Base-by-base conservation (phyloP, 2,797 vertebrate genomes). In the Lates japonicus region DNA sequence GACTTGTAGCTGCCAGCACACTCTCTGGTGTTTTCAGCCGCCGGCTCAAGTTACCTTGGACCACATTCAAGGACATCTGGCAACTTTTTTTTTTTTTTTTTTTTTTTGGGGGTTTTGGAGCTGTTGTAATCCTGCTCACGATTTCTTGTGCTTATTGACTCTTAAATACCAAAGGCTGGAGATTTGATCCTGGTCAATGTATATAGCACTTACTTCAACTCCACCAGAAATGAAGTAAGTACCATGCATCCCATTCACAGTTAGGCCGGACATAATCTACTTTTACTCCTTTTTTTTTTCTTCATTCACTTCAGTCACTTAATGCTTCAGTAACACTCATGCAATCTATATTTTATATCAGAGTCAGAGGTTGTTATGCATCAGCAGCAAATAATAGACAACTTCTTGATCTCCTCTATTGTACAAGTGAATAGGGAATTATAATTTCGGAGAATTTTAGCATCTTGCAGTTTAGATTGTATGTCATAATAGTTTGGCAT, bases 221-320 rank as follows among this genome's bases (percentile, higher is more conserved):
- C 79, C 90, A 76, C 74, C 81, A 90, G 90, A 92, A 85, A 94
- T 95, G 91, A 95, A 93, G 94, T 95, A 91, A 95, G 94, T 95
- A 71, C 51, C 54, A 3, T 13, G n/a, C 22, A 70, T 42, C 41
- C 9, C 14, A 41, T 68, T 74, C 59, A 29, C 3, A 74, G 11
- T 33, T 85, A 29, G 25, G 25, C 10, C 44, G n/a, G 25, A 7
- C 14, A n/a, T 33, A 20, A 59, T 70, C 19, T 37, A 54, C 4
- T 17, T 62, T 49, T 25, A 49, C 16, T 29, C 0, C n/a, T n/a
- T n/a, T 1, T 49, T 76, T 55, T 55, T 25, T 35, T 52, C 12
- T 31, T 54, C 19, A 62, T 35, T 51, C 6, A 14, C 37, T 61
- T 19, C 12, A 37, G 4, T 5, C 9, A 41, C 14, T 60, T 16